Percentiles rank a stretch among this genome's conserved stretches.
These are phyloP conservation scores for Eustalomyia histrio DNA, from an alignment of 2,888 invertebrate species.

Conservation along the genomic window DNA sequence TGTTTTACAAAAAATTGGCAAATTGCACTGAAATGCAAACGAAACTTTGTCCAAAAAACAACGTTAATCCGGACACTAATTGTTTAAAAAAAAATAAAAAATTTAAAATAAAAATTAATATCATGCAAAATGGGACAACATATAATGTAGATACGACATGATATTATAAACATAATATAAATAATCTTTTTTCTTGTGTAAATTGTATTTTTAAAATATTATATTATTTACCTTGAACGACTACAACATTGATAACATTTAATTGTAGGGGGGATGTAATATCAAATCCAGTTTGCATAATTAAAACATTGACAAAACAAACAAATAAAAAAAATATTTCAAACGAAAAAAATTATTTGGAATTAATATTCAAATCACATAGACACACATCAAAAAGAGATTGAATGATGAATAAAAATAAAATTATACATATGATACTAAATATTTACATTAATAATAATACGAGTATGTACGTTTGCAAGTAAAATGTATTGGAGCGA, in stretches of 20 bases:
- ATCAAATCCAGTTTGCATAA: constrained; percentile 43
- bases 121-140: too few relatives aligned
- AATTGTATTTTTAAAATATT: too few relatives aligned
- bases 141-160: too few relatives aligned
- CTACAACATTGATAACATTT: constrained; percentile 51
- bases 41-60: too few relatives aligned
- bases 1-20: too few relatives aligned
- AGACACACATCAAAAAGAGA: not conserved
- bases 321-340: constrained; percentile 24
- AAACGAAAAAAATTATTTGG: constrained; percentile 10
- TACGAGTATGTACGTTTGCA: too few relatives aligned
- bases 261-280: constrained; percentile 40
- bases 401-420: not conserved
- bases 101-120: too few relatives aligned
- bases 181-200: too few relatives aligned
- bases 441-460: not conserved
- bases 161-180: too few relatives aligned
- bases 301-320: constrained; percentile 37
- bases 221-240: constrained; percentile 67
- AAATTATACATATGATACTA: not conserved
- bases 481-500: not conserved
- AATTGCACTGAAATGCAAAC: too few relatives aligned
- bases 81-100: too few relatives aligned
- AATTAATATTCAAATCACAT: constrained; percentile 21
- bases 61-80: too few relatives aligned